A percentile compares a stretch with the other conserved stretches of the same genome.
Conservation (phyloP, 2,113 vertebrate genomes). For the Carettochelys insculpta region DNA sequence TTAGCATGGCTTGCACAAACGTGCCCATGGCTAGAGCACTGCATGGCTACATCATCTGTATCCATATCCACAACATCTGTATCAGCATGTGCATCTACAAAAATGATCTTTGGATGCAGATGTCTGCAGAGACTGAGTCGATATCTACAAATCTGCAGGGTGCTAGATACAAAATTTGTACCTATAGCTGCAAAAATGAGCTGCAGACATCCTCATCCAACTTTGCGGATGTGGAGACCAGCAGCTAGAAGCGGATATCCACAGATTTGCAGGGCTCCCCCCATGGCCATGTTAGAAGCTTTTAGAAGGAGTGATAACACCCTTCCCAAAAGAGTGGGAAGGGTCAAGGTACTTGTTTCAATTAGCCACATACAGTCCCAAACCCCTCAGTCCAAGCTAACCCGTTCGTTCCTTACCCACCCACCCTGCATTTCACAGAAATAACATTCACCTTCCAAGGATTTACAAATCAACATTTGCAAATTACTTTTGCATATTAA, state of each 20-base stretch:
- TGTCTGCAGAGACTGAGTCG: too few relatives aligned
- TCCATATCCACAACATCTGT: too few relatives aligned
- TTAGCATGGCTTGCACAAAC: background rate
- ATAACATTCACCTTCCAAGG: background rate
- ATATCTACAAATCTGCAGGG: too few relatives aligned
- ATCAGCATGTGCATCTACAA: too few relatives aligned
- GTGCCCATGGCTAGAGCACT: background rate
- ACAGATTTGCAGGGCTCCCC: too few relatives aligned
- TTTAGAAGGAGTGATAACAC: slow-evolving; percentile 15
- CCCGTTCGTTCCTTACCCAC: background rate
- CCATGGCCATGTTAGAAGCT: background rate
- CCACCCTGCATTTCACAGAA: slow-evolving; percentile 26
- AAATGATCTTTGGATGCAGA: too few relatives aligned
- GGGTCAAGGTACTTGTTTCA: background rate
- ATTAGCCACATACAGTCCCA: background rate
- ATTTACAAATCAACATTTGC: background rate
- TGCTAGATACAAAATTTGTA: too few relatives aligned
- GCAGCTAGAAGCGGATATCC: too few relatives aligned
- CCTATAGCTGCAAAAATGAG: too few relatives aligned
- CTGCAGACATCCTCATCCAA: too few relatives aligned
- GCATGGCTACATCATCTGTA: too few relatives aligned
- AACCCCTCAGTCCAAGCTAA: background rate
- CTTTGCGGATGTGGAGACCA: too few relatives aligned
- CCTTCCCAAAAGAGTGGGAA: background rate
- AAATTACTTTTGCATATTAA: background rate